Percentiles rank a stretch among this genome's conserved stretches.
phyloP scores from a whole-genome alignment of 53 echinoderm and acorn worm species.

The Temnopleurus reevesii region DNA sequence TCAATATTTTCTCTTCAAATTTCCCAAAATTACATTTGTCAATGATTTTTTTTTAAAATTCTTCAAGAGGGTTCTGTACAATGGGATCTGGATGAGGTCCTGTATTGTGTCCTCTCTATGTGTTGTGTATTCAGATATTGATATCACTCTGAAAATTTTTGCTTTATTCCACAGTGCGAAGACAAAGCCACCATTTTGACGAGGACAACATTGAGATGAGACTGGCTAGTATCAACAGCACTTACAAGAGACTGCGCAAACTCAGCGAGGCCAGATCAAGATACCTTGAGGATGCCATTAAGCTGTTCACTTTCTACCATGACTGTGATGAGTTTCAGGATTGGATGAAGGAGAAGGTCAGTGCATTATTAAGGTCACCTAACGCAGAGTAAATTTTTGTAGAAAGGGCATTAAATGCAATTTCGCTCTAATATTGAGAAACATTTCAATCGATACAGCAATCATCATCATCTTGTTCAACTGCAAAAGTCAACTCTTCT shows the following conservation, averaged over 20 bases:
- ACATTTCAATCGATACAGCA: not conserved
- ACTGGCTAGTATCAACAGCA: conserved; percentile 87
- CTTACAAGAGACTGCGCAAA: conserved; percentile 82
- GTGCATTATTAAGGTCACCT: not conserved
- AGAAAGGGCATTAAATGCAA: no score
- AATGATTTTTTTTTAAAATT: no score
- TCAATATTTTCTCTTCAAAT: no score
- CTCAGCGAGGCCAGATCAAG: conserved; percentile 74
- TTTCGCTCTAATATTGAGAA: not conserved
- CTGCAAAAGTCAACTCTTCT: no score
- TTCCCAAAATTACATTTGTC: no score
- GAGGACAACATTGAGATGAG: conserved; percentile 87
- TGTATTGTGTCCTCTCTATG: no score
- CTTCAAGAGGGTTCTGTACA: no score
- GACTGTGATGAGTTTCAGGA: conserved; percentile 97
- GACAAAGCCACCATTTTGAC: conserved; percentile 82
- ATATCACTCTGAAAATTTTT: no score
- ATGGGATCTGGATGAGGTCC: no score
- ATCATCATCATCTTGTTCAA: not conserved
- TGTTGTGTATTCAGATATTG: no score
- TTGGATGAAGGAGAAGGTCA: conserved; percentile 92
- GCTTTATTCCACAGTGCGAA: no score
- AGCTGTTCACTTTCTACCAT: conserved; percentile 90
- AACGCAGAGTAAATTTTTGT: no score
- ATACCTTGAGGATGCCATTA: conserved; percentile 92